These are phyloP conservation scores for Paracentrotus lividus DNA, from an alignment of 53 echinoderm and acorn worm genomes.

Conservation along the genomic window DNA sequence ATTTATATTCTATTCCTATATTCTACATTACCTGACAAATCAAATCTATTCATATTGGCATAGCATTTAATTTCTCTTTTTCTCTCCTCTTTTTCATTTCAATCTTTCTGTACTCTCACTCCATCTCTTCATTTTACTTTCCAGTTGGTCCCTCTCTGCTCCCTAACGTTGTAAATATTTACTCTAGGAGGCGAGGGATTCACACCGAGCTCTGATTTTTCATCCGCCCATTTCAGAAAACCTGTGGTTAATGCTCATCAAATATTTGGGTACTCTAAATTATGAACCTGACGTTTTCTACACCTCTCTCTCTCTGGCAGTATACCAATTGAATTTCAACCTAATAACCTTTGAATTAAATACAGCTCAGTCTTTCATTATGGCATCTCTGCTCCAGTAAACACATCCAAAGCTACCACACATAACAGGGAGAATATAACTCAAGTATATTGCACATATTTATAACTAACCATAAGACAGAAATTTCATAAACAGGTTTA, in stretches of 20 bases:
- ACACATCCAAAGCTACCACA: not conserved
- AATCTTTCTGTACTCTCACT: not conserved
- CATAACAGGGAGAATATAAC: not conserved
- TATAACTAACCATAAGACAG: not conserved
- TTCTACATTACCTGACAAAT: too few relatives aligned
- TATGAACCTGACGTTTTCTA: slow-evolving; percentile 30
- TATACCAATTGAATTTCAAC: not conserved
- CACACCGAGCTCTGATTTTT: slow-evolving; percentile 24
- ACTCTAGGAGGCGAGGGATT: slow-evolving; percentile 16
- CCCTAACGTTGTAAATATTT: slow-evolving; percentile 25
- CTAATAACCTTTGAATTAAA: not conserved
- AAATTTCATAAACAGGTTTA: not conserved
- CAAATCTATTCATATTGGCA: too few relatives aligned
- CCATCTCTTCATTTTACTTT: not conserved
- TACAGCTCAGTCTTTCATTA: not conserved
- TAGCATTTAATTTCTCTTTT: too few relatives aligned
- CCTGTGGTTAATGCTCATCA: slow-evolving; percentile 27
- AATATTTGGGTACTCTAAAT: slow-evolving; percentile 45
- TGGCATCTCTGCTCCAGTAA: not conserved
- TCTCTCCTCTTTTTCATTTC: too few relatives aligned
- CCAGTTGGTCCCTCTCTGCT: not conserved
- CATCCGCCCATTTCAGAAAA: not conserved
- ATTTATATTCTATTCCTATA: not conserved
- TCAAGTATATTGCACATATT: not conserved
- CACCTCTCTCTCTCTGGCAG: slow-evolving; percentile 10